Evolutionary conservation across 2,113 vertebrate species (phyloP).

Genomic region (Carassius auratus): DNA sequence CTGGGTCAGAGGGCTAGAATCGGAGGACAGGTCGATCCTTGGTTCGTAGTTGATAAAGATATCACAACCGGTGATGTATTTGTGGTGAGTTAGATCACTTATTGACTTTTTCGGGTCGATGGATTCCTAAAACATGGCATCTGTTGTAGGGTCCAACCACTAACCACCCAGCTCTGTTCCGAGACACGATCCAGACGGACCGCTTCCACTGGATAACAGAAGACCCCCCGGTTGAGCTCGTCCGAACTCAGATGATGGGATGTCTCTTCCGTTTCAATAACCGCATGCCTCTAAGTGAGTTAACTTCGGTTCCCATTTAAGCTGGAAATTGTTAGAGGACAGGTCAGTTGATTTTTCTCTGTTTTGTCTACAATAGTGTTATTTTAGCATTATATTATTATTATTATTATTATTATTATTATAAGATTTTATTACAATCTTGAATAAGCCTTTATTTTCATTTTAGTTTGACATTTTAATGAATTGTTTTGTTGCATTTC

Average conservation of each 20-base stretch:
- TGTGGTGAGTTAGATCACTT: constrained; percentile 81
- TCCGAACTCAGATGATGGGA: constrained; percentile 90
- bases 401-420: not conserved
- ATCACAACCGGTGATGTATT: constrained; percentile 81
- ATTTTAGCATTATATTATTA: not conserved
- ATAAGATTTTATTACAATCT: not conserved
- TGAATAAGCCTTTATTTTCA: not conserved
- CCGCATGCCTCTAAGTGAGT: constrained; percentile 90
- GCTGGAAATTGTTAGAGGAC: not conserved
- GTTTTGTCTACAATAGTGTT: not conserved
- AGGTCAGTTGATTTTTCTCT: too few relatives aligned
- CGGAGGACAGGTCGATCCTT: constrained; percentile 81
- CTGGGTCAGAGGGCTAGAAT: constrained; percentile 91
- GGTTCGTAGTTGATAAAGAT: constrained; percentile 96
- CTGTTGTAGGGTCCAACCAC: constrained; percentile 80
- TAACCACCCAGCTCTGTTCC: constrained; percentile 88
- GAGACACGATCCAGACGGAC: constrained; percentile 83
- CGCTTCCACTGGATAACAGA: constrained; percentile 90
- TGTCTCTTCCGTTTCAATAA: constrained; percentile 90
- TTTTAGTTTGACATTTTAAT: too few relatives aligned
- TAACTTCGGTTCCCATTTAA: not conserved
- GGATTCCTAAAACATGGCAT: not conserved
- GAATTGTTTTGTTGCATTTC: too few relatives aligned
- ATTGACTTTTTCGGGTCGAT: not conserved
- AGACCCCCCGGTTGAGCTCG: constrained; percentile 82